Base-by-base conservation (phyloP, 2,888 invertebrate genomes). In the Eupithecia tripunctaria region DNA sequence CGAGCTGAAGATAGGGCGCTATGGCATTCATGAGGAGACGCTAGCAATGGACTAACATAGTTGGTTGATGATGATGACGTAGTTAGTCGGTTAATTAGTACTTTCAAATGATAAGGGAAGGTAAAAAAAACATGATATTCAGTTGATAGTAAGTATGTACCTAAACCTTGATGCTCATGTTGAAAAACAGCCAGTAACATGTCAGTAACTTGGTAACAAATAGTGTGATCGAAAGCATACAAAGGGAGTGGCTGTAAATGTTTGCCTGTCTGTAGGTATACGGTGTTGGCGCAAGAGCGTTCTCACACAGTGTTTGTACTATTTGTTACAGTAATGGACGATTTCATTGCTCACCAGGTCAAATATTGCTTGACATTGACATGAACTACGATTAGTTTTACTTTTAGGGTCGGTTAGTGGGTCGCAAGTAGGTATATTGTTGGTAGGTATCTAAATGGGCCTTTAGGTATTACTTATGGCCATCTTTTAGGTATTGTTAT, bases 291-390 rank as follows among this genome's bases (percentile, higher is more conserved):
- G 80, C 76, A 79, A 78, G 81, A 69, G 83, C 47, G 47, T 85
- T 86, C 85, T 85, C 86, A 85, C 85, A 86, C 77, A 71, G 72
- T 91, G 89, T 91, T 91, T 91, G 83, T 81, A 84, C 80, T 86
- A 87, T 88, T 88, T 88, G 88, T 91, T 89, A 90, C 90, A 80
- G 84, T 92, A 92, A 93, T 93, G 88, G 92, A 82, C 82, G 82
- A 79, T 84, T 85, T 93, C 90, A 93, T 92, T 91, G 89, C 86
- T 87, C 78, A 77, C 81, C 80, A 81, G 85, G 87, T 88, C 83
- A 86, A 80, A 84, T 84, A 76, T 79, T 87, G 85, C 85, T 86
- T 85, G 81, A 80, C 63, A 80, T 81, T 72, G 80, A 77, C 14
- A 71, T 64, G 60, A 41, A 43, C 38, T 38, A 38, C 14, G 64